Evolutionary conservation across 2,888 invertebrate genomes (phyloP), one percentile per base, ranked within the genome.

Genomic region (Pyrgus malvae): DNA sequence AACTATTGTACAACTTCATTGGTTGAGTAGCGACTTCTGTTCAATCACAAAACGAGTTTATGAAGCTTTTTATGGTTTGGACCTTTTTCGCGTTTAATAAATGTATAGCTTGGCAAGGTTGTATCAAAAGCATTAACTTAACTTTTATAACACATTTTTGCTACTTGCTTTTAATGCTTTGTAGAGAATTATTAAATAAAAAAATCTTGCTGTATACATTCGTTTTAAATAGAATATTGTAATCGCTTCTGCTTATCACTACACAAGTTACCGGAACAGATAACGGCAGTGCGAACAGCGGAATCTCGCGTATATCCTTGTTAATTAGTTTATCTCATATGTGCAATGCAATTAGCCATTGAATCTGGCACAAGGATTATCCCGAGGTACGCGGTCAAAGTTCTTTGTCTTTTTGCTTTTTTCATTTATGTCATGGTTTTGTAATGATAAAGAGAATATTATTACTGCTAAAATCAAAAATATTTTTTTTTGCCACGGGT

Each of bases 241-340:
- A 53, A 21, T 51, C 69, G 69, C 70, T 68, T 1, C 8, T 61
- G 59, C 66, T 50, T 37, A 23, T 58, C 12, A 65, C 56, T 60
- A 40, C 56, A 35, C 31, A 48, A 61, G 19, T 63, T 29, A 23
- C 59, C 57, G 62, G 25, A 62, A 59, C 74, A 81, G 88, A 88
- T 89, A 88, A 88, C 69, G 68, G 68, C 74, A 76, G 75, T 68
- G 76, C 76, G 71, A 78, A 77, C 71, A 72, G 70, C 74, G 82
- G 83, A 85, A 86, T 87, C 83, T 84, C 83, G 76, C 74, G 80
- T 85, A 81, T 85, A 87, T 88, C 87, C 84, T 87, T 82, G 87
- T 80, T 87, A 90, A 89, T 89, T 86, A 87, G 89, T 85, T 86
- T 86, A 90, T 90, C 88, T 86, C 89, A 84, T 74, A 82, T 80